A percentile compares a stretch with the other conserved stretches of the same genome.
Evolutionary conservation across 2,888 invertebrate species (phyloP).

Genomic region (Rotaria sp.): DNA sequence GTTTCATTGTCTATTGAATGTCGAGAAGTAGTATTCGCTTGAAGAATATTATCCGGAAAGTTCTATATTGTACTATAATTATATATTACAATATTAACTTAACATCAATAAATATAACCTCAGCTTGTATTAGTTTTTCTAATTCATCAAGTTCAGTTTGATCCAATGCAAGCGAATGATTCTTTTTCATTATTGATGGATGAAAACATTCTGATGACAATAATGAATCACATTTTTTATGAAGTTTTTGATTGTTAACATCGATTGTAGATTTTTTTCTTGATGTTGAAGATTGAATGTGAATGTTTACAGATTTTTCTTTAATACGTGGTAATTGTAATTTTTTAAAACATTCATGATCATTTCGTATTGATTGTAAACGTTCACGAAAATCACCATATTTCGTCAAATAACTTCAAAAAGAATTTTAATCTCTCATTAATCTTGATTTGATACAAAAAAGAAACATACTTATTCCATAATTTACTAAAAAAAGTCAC

Average conservation of each 20-base stretch:
- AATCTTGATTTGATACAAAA: neutral
- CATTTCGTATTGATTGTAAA: neutral
- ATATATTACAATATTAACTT: neutral
- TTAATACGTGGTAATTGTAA: neutral
- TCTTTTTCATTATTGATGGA: too few relatives aligned
- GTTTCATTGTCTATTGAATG: neutral
- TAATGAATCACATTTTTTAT: neutral
- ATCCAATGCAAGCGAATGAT: neutral
- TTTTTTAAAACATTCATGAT: neutral
- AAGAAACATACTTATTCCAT: neutral
- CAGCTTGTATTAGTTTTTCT: neutral
- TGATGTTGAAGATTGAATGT: neutral
- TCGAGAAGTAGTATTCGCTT: neutral
- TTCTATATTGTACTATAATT: neutral
- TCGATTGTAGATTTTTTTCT: neutral
- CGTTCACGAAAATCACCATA: slow-evolving; percentile 7
- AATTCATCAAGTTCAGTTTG: neutral
- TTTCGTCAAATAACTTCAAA: neutral
- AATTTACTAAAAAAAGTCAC: neutral
- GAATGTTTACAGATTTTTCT: neutral
- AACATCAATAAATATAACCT: neutral
- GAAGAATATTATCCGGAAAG: neutral
- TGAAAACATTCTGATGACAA: neutral
- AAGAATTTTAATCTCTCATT: neutral
- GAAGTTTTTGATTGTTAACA: neutral